Conservation (phyloP, 1,140 invertebrate genomes). For the Dendrolimus punctatus region DNA sequence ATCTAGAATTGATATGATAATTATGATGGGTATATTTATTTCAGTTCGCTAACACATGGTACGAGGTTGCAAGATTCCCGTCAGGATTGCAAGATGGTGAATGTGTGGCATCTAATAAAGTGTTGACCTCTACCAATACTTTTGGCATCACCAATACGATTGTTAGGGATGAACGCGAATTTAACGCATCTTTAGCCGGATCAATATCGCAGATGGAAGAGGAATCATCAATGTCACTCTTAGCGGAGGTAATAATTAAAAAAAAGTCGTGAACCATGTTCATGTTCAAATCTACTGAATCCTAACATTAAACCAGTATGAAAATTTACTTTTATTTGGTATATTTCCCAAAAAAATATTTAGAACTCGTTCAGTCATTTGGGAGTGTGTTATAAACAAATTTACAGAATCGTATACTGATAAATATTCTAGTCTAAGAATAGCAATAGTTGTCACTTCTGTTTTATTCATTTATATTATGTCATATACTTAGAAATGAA, state of each 20-base stretch:
- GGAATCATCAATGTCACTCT: constrained; percentile 31
- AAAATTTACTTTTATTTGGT: no score
- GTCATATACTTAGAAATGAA: no score
- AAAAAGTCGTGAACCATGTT: not conserved
- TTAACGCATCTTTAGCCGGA: constrained; percentile 15
- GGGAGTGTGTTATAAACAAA: no score
- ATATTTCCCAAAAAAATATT: no score
- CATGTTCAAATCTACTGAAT: not conserved
- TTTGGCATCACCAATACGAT: constrained; percentile 30
- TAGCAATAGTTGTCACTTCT: no score
- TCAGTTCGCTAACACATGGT: constrained; percentile 50
- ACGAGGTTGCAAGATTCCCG: constrained; percentile 47
- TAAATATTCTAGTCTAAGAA: no score
- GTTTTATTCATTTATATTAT: no score
- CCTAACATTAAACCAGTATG: no score
- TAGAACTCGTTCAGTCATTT: no score
- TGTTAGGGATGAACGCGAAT: constrained; percentile 28
- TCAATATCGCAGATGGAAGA: constrained; percentile 16
- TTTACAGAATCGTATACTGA: no score
- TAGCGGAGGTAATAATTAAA: constrained; percentile 29
- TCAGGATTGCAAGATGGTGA: constrained; percentile 43
- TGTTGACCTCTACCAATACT: constrained; percentile 6
- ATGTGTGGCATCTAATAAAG: constrained; percentile 27
- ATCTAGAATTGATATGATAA: no score
- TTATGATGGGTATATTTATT: not conserved